Conservation (phyloP, 2,797 vertebrate species). For the Sebastes minor region DNA sequence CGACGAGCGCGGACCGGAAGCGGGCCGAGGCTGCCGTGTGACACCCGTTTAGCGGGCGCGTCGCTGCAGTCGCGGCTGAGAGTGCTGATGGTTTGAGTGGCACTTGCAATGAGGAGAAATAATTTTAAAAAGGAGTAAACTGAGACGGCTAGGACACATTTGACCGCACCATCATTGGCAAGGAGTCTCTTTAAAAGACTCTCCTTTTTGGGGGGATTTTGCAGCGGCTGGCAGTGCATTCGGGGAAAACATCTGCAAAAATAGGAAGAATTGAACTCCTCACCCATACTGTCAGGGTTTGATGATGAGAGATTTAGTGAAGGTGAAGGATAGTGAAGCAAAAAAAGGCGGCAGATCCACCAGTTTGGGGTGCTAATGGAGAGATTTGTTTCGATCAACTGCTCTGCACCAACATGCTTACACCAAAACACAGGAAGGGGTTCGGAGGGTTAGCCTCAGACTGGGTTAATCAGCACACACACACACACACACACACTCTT, state of each 20-base stretch:
- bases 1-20: slow-evolving; percentile 16
- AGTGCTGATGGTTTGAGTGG: slow-evolving; percentile 53
- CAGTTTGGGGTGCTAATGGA: slow-evolving; percentile 43
- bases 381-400: slow-evolving; percentile 55
- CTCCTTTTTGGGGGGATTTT: slow-evolving; percentile 14
- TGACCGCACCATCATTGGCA: slow-evolving; percentile 40
- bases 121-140: slow-evolving; percentile 42
- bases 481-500: slow-evolving; percentile 15
- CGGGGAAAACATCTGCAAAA: slow-evolving; percentile 31
- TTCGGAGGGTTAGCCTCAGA: slow-evolving; percentile 15
- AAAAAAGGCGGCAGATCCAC: slow-evolving; percentile 5
- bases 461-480: slow-evolving; percentile 34
- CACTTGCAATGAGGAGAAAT: slow-evolving; percentile 52
- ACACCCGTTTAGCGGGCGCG: not conserved
- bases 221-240: slow-evolving; percentile 72
- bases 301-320: slow-evolving; percentile 7
- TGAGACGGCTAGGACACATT: not conserved
- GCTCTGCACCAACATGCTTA: slow-evolving; percentile 35
- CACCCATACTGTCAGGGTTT: slow-evolving; percentile 4
- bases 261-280: not conserved
- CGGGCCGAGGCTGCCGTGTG: not conserved
- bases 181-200: slow-evolving; percentile 26
- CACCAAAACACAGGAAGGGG: slow-evolving; percentile 25
- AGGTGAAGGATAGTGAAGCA: not conserved
- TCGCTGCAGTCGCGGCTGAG: not conserved